Evolutionary conservation across 2,797 vertebrate genomes (phyloP), one percentile per base, ranked within the genome.

Genomic region (Hippoglossus hippoglossus): DNA sequence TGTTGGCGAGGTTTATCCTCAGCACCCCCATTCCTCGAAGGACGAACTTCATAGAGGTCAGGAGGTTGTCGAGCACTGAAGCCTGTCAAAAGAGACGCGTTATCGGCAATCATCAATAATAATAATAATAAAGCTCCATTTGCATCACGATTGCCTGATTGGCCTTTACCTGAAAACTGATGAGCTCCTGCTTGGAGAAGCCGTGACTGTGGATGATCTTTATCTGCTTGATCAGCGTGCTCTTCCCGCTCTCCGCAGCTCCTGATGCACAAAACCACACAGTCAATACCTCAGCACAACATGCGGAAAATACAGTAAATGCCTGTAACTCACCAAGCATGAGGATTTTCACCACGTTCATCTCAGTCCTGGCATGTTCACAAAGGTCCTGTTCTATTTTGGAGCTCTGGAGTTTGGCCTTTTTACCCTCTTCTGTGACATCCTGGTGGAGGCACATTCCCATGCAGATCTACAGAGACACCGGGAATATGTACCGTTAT

Each of bases 21-120:
- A 95, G 86, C 60, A 84, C 84, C 5, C 94, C 94, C 94, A 95
- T 95, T 21, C 94, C 94, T 12, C 66, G 91, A 7, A 95, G 87
- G 21, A 95, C 94, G 73, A 92, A 84, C 92, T 94, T 95, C 92
- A 95, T 93, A 0, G 94, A 95, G 25, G 86, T 94, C 55, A 95
- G 75, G 11, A 95, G 91, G 79, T 95, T 95, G 72, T 95, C 94
- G 1, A 94, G 67, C 1, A 95, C 87, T 1, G 94, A 92, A 26
- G 92, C 73, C 94, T 95, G 80, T 0, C 25, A 61, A 9, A 26
- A 5, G 7, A 46, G 28, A 11, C 1, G 10, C 12, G 6, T 46
- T 19, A 46, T 7, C 15, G 2, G 4, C 18, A 7, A 46, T 19
- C 5, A 1, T 46, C 18, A 19, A 16, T 46, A 13, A 41, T 41